Evolutionary conservation across 1,140 invertebrate genomes (phyloP), one percentile per base, ranked within the genome.

Genomic region (Zaprionus tsacasi): DNA sequence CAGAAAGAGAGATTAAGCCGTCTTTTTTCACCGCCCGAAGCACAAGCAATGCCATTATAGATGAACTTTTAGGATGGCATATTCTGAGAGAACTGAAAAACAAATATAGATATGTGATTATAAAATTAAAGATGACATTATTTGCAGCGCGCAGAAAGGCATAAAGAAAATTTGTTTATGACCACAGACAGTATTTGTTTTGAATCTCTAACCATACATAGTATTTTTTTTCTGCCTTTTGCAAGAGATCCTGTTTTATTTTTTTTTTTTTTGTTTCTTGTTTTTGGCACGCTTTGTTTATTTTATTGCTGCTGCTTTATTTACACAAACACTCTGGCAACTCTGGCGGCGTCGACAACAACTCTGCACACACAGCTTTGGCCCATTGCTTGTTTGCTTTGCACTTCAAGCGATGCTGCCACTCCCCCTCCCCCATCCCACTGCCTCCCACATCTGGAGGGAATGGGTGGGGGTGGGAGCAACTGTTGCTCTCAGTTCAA

Each of bases 41-140:
- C n/a, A n/a, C n/a, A n/a, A n/a, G n/a, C n/a, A n/a, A n/a, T n/a
- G n/a, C n/a, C 21, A 21, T 21, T 21, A 1, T 21, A 21, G 21
- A 56, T 66, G 52, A 66, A 66, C 63, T 61, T 2, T 69, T 56
- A n/a, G 21, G 65, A 13, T 33, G 17, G 36, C 58, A 52, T 67
- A 52, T 25, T 50, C 17, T 52, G 27, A 63, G 25, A 30, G 60
- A 45, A 65, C 6, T 17, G 40, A 45, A 45, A 45, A 45, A 45
- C 40, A n/a, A 50, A 50, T 40, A 15, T 30, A 59, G 0, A 54
- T 21, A 21, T 54, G 25, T 54, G 35, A 21, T 55, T 70, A 17
- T 70, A 70, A 59, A 76, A 60, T 76, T 76, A 76, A 76, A 50
- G 52, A 71, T 76, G 69, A 76, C 68, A 76, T 76, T 76, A 75